Conservation (phyloP, 2,113 vertebrate species). For the Haliaeetus leucogaster region DNA sequence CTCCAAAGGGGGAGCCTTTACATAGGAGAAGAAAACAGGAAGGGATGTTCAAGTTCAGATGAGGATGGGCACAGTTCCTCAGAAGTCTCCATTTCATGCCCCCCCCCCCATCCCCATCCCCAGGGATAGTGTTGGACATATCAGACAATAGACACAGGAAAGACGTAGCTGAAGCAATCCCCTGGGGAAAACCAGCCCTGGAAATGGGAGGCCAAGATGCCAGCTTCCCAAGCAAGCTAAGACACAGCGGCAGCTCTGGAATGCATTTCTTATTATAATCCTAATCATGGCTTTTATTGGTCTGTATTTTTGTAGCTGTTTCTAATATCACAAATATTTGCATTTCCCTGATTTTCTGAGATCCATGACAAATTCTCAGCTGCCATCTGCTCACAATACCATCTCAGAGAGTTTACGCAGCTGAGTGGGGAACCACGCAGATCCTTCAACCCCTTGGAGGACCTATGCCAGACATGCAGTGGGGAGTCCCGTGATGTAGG, state of each 20-base stretch:
- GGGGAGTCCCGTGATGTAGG: neutral
- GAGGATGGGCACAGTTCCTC: neutral
- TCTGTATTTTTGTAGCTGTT: constrained; percentile 22
- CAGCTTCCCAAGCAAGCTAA: constrained; percentile 22
- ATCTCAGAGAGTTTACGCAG: neutral
- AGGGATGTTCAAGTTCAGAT: neutral
- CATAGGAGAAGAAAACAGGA: neutral
- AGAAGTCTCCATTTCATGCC: neutral
- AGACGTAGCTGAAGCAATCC: neutral
- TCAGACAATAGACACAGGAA: neutral
- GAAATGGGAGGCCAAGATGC: neutral
- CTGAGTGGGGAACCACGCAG: neutral
- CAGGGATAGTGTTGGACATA: neutral
- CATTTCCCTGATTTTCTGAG: neutral
- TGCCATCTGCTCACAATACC: neutral
- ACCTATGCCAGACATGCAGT: accelerated
- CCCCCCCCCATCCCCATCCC: neutral
- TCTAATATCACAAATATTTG: constrained; percentile 46
- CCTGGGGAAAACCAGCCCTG: neutral
- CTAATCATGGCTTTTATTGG: neutral
- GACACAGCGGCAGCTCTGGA: neutral
- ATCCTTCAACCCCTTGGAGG: neutral
- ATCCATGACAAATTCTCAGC: neutral
- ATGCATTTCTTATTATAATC: neutral
- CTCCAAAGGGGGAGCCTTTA: neutral